Percentiles rank a stretch among this genome's conserved stretches.
phyloP scores from a whole-genome alignment of 2,888 invertebrate genomes.

The Drosophila antonietae region DNA sequence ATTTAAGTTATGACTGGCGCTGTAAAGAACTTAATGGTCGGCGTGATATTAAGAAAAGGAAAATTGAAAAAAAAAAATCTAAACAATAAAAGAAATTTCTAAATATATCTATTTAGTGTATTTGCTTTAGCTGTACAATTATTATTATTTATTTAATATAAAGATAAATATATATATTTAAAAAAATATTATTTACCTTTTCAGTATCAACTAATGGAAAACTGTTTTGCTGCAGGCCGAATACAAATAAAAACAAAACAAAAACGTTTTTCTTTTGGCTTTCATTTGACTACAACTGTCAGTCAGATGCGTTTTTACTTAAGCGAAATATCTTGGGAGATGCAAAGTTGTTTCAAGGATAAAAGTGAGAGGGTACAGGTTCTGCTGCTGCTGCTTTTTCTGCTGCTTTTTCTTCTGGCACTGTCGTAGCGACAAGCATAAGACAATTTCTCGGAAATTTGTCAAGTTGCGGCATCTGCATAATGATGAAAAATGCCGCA shows the following conservation, averaged over 20 bases:
- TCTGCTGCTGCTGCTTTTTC: background rate
- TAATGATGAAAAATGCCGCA: conserved; percentile 60
- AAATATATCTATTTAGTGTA: background rate
- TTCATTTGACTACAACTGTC: conserved; percentile 58
- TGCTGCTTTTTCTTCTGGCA: conserved; percentile 1
- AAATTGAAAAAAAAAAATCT: background rate
- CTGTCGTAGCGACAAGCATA: conserved; percentile 29
- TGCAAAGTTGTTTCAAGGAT: conserved; percentile 72
- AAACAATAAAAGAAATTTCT: background rate
- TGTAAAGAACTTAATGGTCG: conserved; percentile 28
- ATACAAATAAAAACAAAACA: background rate
- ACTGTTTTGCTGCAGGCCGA: background rate
- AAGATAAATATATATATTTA: background rate
- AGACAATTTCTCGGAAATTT: conserved; percentile 68
- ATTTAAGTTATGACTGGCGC: conserved; percentile 52
- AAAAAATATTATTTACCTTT: background rate
- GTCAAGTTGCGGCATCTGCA: conserved; percentile 63
- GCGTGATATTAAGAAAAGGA: background rate
- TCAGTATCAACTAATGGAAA: conserved; percentile 4
- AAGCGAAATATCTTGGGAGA: conserved; percentile 34
- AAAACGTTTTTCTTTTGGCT: conserved; percentile 31
- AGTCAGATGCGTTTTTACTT: conserved; percentile 54
- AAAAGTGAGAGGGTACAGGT: conserved; percentile 33
- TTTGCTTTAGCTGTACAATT: background rate
- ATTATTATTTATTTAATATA: background rate